A percentile compares a stretch with the other conserved stretches of the same genome.
These are phyloP conservation scores for Pygocentrus nattereri DNA, from an alignment of 2,797 vertebrate genomes.

Conservation along the genomic window DNA sequence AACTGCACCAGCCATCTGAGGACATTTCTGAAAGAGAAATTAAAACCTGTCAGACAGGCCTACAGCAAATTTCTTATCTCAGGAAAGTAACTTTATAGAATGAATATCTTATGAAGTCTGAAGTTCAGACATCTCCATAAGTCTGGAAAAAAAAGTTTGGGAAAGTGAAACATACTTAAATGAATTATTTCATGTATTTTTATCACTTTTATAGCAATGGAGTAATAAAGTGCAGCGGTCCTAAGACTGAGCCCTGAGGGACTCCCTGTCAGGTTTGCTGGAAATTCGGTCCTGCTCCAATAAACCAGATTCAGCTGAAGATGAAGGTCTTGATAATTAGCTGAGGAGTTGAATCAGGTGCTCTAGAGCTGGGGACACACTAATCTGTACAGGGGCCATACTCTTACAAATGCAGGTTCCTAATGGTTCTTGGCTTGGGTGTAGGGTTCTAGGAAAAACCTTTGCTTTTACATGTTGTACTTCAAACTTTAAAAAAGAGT, in stretches of 20 bases:
- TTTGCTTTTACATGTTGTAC: too few relatives aligned
- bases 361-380: not conserved
- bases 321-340: not conserved
- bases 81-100: not conserved
- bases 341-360: not conserved
- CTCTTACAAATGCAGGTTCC: not conserved
- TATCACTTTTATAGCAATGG: not conserved
- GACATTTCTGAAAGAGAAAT: not conserved
- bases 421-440: not conserved
- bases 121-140: not conserved
- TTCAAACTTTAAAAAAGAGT: too few relatives aligned
- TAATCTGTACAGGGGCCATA: not conserved
- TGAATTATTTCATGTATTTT: not conserved
- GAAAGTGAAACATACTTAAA: not conserved
- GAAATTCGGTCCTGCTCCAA: not conserved
- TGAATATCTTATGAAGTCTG: not conserved
- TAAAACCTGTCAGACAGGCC: not conserved
- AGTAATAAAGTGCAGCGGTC: not conserved
- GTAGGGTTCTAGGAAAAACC: not conserved
- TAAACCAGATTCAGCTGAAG: not conserved
- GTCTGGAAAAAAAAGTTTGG: not conserved
- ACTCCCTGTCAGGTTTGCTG: not conserved
- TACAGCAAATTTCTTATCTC: not conserved
- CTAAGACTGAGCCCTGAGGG: not conserved
- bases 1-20: too few relatives aligned